A percentile compares a stretch with the other conserved stretches of the same genome.
These are phyloP conservation scores for Drosophila algonquin DNA, from an alignment of 2,888 invertebrate genomes.

Conservation along the genomic window DNA sequence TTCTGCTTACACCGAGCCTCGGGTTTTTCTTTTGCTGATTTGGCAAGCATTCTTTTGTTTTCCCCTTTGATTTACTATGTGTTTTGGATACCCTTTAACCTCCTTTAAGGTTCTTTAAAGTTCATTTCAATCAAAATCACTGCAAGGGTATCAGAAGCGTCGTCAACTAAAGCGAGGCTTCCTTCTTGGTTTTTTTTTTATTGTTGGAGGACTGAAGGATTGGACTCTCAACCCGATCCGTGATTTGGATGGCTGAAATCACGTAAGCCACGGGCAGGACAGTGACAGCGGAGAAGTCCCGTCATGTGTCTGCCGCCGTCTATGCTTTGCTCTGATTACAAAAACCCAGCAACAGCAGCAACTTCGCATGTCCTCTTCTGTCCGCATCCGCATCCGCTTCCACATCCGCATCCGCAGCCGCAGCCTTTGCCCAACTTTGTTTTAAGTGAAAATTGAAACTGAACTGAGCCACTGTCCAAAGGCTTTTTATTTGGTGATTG, in stretches of 20 bases:
- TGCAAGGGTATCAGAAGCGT: no score
- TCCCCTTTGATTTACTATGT: slow-evolving; percentile 6
- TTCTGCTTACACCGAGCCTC: slow-evolving; percentile 4
- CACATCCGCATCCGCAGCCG: slow-evolving; percentile 13
- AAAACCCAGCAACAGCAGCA: slow-evolving; percentile 52
- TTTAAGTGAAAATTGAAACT: slow-evolving; percentile 78
- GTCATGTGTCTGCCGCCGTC: slow-evolving; percentile 56
- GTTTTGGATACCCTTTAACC: slow-evolving; percentile 1
- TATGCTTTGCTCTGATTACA: slow-evolving; percentile 69
- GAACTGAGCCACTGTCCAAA: slow-evolving; percentile 75
- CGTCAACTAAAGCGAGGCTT: no score
- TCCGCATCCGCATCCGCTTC: background rate
- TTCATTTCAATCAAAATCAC: no score
- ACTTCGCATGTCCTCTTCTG: background rate
- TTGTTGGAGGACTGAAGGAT: no score
- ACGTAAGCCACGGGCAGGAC: slow-evolving; percentile 52
- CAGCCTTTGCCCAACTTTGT: slow-evolving; percentile 62
- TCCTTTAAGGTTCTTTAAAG: background rate
- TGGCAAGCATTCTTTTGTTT: slow-evolving; percentile 26
- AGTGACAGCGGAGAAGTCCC: slow-evolving; percentile 11
- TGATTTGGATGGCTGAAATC: slow-evolving; percentile 62
- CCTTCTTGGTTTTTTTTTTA: slow-evolving; percentile 8
- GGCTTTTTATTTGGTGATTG: slow-evolving; percentile 71
- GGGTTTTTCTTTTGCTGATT: slow-evolving; percentile 25
- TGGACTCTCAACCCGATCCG: slow-evolving; percentile 35